phyloP scores from a whole-genome alignment of 2,113 vertebrate species.

The Cochlearius cochlearius region DNA sequence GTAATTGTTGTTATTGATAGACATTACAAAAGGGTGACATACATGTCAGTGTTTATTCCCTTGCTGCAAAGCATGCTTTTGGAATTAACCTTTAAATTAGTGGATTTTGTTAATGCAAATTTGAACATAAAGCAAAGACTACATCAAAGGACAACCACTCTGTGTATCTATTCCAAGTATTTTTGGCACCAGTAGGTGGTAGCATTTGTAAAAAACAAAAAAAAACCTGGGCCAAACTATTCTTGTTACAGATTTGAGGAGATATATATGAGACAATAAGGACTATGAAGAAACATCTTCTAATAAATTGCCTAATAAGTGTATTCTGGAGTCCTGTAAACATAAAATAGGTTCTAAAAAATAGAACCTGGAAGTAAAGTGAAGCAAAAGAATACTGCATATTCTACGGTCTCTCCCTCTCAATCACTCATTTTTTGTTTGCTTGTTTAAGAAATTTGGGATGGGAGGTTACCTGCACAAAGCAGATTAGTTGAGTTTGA shows the following conservation, averaged over 20 bases:
- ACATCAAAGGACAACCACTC: neutral
- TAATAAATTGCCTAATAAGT: neutral
- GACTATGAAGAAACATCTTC: neutral
- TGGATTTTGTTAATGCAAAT: neutral
- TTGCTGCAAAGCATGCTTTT: neutral
- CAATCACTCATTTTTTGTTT: neutral
- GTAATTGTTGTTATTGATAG: neutral
- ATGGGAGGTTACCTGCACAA: neutral
- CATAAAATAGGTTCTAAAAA: neutral
- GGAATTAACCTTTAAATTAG: neutral
- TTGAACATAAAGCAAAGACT: neutral
- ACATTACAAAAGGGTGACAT: neutral
- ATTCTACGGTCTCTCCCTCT: neutral
- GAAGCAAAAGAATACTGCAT: neutral
- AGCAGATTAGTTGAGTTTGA: conserved; percentile 22
- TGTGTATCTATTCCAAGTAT: neutral
- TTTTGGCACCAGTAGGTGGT: neutral
- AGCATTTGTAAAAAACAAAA: neutral
- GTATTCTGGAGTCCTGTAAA: neutral
- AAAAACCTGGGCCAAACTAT: neutral
- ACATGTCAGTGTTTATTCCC: neutral
- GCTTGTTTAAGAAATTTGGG: neutral
- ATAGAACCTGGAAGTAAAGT: neutral
- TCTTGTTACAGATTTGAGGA: neutral
- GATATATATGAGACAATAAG: neutral